Base-by-base conservation (phyloP, 2,888 invertebrate genomes). In the Steromphala cineraria region DNA sequence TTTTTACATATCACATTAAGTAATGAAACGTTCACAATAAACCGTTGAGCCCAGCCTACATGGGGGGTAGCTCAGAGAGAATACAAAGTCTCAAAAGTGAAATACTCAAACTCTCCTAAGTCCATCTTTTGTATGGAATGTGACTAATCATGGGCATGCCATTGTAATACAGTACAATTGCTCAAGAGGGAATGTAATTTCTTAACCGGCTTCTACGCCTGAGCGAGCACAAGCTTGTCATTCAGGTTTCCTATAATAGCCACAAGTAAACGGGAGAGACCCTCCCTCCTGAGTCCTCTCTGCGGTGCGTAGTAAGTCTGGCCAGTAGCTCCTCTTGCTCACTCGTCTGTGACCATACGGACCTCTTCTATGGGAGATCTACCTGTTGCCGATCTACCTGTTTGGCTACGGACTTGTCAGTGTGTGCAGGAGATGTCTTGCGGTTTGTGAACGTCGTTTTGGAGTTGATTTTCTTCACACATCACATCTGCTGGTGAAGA, bases 161-260 rank as follows among this genome's bases (percentile, higher is more conserved):
- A 62, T 62, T 62, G 62, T 62, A 62, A 15, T 62, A 62, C 28
- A 24, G 62, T 28, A 24, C 62, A 62, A 62, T 62, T 62, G 62
- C 28, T 62, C 62, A 62, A 62, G 62, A 62, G 62, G 28, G 62
- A 62, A 62, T 62, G 62, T 62, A 28, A 62, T 62, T 62, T 24
- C 62, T 62, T 28, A 62, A 24, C 62, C 62, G 62, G 62, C 62
- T 62, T 62, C 62, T 28, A 7, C 17, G 62, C 62, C 28, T 62
- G 62, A 62, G 62, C 28, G 62, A 62, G 62, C 62, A 62, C 3
- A 13, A 62, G 62, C 28, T 62, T 17, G 62, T 62, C 62, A 62
- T 62, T 62, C 62, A 62, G 62, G 62, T 62, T 62, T 62, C 62
- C 28, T 62, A 24, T 62, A 62, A 62, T 62, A 62, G 62, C 62